A percentile compares a stretch with the other conserved stretches of the same genome.
phyloP scores from a whole-genome alignment of 92 coral and sea anemone species.

The Porites cylindrica region DNA sequence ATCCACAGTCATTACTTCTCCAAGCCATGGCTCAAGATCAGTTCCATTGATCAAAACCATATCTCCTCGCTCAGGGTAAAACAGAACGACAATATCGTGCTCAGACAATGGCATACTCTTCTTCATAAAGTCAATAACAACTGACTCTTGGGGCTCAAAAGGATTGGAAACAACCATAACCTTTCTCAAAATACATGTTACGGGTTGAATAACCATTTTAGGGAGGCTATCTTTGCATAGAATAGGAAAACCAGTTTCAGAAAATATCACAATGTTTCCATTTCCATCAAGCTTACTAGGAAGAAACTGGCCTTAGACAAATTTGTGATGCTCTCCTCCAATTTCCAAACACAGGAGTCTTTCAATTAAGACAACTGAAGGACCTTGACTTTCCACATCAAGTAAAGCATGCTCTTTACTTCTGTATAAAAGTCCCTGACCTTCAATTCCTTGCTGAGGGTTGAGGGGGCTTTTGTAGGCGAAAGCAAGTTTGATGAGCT shows the following conservation, averaged over 20 bases:
- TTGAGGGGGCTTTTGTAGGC: conserved; percentile 47
- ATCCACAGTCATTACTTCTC: conserved; percentile 17
- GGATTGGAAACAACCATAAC: conserved; percentile 1
- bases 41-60: conserved; percentile 19
- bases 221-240: not conserved
- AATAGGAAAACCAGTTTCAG: not conserved
- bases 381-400: conserved; percentile 6
- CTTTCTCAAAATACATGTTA: conserved; percentile 15
- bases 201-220: not conserved
- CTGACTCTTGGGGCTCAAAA: not conserved
- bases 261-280: not conserved
- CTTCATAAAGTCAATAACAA: conserved; percentile 16
- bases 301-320: conserved; percentile 6
- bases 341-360: conserved; percentile 47
- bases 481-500: conserved; percentile 25
- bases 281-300: conserved; percentile 23
- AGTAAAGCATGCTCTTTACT: conserved; percentile 11
- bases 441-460: conserved; percentile 27
- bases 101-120: not conserved
- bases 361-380: conserved; percentile 20
- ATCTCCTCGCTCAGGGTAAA: conserved; percentile 2
- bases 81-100: not conserved
- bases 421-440: conserved; percentile 43
- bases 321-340: conserved; percentile 31
- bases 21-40: conserved; percentile 38